Evolutionary conservation across 2,888 invertebrate species (phyloP).

Genomic region (Slavum lentiscoides): DNA sequence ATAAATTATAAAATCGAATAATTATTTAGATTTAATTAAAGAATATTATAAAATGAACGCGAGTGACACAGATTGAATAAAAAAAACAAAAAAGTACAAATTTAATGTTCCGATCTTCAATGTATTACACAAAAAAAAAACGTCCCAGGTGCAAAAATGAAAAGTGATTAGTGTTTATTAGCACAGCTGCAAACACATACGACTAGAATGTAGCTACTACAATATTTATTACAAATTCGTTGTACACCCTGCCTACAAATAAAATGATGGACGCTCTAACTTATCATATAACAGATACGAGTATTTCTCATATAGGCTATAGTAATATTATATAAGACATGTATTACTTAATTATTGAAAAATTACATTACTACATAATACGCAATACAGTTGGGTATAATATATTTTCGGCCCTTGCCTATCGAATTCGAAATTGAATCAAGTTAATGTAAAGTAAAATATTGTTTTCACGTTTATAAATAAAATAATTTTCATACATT

Average conservation of each 20-base stretch:
- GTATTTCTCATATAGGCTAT: not conserved
- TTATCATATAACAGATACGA: not conserved
- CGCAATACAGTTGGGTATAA: too few species aligned
- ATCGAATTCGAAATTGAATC: too few species aligned
- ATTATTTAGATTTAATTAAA: not conserved
- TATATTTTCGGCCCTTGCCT: too few species aligned
- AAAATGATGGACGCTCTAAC: not conserved
- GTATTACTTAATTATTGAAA: not conserved
- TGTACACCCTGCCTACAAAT: not conserved
- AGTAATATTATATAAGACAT: not conserved
- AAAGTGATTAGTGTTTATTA: slow-evolving; percentile 9
- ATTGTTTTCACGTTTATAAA: too few species aligned
- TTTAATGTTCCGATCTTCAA: not conserved
- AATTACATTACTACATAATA: not conserved
- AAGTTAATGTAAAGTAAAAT: too few species aligned
- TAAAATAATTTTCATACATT: too few species aligned
- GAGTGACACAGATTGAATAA: not conserved
- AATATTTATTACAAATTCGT: slow-evolving; percentile 7
- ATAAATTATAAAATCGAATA: not conserved
- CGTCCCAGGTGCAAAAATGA: not conserved
- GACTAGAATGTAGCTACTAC: not conserved
- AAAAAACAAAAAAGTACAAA: too few species aligned
- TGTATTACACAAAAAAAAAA: not conserved
- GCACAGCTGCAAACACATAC: slow-evolving; percentile 28
- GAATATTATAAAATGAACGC: not conserved